Evolutionary conservation across 1,140 invertebrate species (phyloP).

Genomic region (Orius laevigatus): DNA sequence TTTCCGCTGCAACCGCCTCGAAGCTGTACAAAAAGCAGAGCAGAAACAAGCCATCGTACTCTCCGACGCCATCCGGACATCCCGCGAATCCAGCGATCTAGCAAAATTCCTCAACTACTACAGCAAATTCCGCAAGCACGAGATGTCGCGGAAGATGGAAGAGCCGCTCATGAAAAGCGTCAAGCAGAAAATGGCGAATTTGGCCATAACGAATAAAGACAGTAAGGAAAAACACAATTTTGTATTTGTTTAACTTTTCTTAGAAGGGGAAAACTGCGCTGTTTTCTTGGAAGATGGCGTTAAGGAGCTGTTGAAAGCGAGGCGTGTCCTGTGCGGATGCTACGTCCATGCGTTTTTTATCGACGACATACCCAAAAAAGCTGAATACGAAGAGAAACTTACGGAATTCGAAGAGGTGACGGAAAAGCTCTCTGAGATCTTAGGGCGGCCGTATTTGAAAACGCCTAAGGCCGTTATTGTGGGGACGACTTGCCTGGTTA

Average conservation of each 20-base stretch:
- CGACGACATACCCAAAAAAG: constrained; percentile 43
- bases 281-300: constrained; percentile 48
- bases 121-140: constrained; percentile 47
- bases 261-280: constrained; percentile 29
- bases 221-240: constrained; percentile 22
- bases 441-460: constrained; percentile 43
- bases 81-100: constrained; percentile 40
- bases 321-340: constrained; percentile 45
- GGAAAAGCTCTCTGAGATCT: constrained; percentile 47
- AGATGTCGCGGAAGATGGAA: constrained; percentile 44
- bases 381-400: constrained; percentile 16
- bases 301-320: constrained; percentile 43
- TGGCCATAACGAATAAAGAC: constrained; percentile 31
- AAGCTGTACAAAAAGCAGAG: constrained; percentile 46
- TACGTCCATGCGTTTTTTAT: constrained; percentile 53
- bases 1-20: constrained; percentile 53
- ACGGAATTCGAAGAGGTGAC: constrained; percentile 53
- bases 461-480: constrained; percentile 44
- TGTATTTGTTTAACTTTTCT: constrained; percentile 11
- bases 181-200: constrained; percentile 44
- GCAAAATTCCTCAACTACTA: constrained; percentile 52
- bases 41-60: constrained; percentile 41
- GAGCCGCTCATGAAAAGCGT: constrained; percentile 41
- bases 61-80: constrained; percentile 36
- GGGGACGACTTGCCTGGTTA: constrained; percentile 37